Evolutionary conservation across 2,888 invertebrate species (phyloP), one percentile per base, ranked within the genome.

Genomic region (Thecocarcelia acutangulata): DNA sequence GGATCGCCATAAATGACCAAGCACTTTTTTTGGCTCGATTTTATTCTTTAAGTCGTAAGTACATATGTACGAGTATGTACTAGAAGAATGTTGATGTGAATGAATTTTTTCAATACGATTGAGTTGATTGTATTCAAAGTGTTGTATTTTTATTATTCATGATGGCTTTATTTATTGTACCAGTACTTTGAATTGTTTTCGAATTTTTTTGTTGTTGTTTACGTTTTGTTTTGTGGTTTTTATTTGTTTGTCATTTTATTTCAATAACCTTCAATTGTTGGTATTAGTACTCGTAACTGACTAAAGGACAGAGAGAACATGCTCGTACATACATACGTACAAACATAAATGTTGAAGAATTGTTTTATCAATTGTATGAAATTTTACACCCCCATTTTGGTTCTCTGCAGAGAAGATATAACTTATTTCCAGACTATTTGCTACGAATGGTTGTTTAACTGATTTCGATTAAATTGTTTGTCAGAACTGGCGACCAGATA

Each of bases 1-100:
- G 73, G 73, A 63, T 73, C 77, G 72, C 21, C 48, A 77, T 63
- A 81, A 77, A 77, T 81, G 81, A 81, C 77, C 72, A 68, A 50
- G 73, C 81, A 72, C 8, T 76, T 76, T 81, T 33, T 52, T 46
- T 40, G 24, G 17, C 19, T 12, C 9, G 15, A n/a, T 56, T 46
- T 28, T 40, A 63, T 13, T 24, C 42, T 48, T 48, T 42, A 42
- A n/a, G 9, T 61, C 42, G n/a, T n/a, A n/a, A n/a, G n/a, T n/a
- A n/a, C n/a, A n/a, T n/a, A n/a, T n/a, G n/a, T n/a, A n/a, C n/a
- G n/a, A n/a, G n/a, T n/a, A n/a, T n/a, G n/a, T n/a, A n/a, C n/a
- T n/a, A n/a, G n/a, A n/a, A n/a, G n/a, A n/a, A n/a, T 28, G 28
- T 52, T 1, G 13, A 54, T 46, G 17, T 21, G 50, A 42, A 64